phyloP scores from a whole-genome alignment of 2,113 vertebrate species.

The Campylomormyrus numenius region DNA sequence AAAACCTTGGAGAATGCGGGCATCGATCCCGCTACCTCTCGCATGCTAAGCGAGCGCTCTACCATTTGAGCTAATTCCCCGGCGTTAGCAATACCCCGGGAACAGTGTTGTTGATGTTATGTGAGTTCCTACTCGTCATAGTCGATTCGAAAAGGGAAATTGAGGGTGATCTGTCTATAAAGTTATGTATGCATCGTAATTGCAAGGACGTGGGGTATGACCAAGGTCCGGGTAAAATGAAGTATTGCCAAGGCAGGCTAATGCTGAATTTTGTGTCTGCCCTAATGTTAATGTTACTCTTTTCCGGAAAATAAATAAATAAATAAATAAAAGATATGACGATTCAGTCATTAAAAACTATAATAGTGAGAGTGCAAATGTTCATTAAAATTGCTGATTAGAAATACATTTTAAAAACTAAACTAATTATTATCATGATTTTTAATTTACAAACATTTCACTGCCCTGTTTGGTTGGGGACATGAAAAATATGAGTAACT shows the following conservation, averaged over 20 bases:
- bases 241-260: background rate
- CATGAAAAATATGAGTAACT: background rate
- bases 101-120: background rate
- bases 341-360: background rate
- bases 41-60: slow-evolving; percentile 60
- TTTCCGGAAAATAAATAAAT: background rate
- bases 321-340: background rate
- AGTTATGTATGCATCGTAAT: background rate
- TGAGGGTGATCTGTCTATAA: background rate
- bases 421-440: background rate
- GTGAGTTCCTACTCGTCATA: background rate
- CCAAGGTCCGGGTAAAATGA: background rate
- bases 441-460: background rate
- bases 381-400: background rate
- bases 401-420: background rate
- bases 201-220: background rate
- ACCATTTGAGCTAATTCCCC: slow-evolving; percentile 61
- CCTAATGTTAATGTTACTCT: background rate
- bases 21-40: slow-evolving; percentile 53
- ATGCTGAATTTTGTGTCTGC: background rate
- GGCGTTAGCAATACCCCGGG: fast-evolving
- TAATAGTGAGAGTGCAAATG: background rate
- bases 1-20: slow-evolving; percentile 42
- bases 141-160: background rate
- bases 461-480: background rate